A percentile compares a stretch with the other conserved stretches of the same genome.
Evolutionary conservation across 92 coral and sea anemone species (phyloP).

Genomic region (Bergia puertoricense): DNA sequence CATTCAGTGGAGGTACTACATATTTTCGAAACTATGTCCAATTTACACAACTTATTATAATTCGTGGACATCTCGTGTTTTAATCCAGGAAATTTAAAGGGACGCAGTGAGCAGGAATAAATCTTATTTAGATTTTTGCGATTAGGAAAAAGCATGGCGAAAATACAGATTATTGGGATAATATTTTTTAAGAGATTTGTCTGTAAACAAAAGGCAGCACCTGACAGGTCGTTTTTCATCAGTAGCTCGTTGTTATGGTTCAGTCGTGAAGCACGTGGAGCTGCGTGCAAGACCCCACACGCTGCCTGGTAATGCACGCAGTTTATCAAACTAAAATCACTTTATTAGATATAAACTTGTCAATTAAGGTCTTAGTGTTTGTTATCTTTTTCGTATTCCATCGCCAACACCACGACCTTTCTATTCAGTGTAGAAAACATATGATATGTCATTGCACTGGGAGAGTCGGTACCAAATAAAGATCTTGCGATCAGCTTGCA

Average conservation of each 20-base stretch:
- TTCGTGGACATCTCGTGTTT: neutral
- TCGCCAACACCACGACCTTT: neutral
- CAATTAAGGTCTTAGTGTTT: neutral
- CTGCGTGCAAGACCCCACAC: neutral
- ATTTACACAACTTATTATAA: slow-evolving; percentile 8
- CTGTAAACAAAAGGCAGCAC: neutral
- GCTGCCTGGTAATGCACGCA: neutral
- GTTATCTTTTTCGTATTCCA: no score
- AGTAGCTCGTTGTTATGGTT: neutral
- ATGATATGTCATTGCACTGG: no score
- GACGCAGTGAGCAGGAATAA: neutral
- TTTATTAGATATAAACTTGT: neutral
- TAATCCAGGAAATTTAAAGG: slow-evolving; percentile 8
- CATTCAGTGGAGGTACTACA: neutral
- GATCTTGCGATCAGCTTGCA: no score
- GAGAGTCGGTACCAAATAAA: no score
- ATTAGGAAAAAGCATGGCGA: neutral
- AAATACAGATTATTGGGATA: neutral
- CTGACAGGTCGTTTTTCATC: neutral
- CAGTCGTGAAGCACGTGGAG: neutral
- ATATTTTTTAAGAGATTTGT: no score
- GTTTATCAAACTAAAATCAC: no score
- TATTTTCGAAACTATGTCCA: neutral
- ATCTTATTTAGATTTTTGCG: no score
- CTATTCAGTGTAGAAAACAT: no score